Evolutionary conservation across 2,888 invertebrate genomes (phyloP).

Genomic region (Ptychoptera contaminata): DNA sequence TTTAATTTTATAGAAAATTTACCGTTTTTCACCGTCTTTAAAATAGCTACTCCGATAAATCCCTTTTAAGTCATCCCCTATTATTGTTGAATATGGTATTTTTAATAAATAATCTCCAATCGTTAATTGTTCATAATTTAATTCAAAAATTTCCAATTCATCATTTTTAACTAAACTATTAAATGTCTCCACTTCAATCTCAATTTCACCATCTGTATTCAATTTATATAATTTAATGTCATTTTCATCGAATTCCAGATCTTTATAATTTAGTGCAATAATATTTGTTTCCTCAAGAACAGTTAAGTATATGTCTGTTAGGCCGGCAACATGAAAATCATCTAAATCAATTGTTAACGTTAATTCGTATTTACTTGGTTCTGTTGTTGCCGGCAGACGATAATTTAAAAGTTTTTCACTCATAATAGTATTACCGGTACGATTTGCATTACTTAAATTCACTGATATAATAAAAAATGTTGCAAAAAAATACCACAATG

Average conservation of each 20-base stretch:
- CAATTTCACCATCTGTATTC: neutral
- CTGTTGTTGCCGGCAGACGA: neutral
- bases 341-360: constrained; percentile 2
- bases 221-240: neutral
- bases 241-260: neutral
- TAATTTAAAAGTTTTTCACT: too few relatives aligned
- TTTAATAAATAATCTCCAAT: constrained; percentile 38
- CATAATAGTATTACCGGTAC: too few relatives aligned
- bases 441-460: too few relatives aligned
- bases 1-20: too few relatives aligned
- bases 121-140: constrained; percentile 29
- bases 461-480: too few relatives aligned
- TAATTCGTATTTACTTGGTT: constrained; percentile 6
- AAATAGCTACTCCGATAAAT: too few relatives aligned
- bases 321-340: constrained; percentile 1
- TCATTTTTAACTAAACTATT: constrained; percentile 8
- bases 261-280: constrained; percentile 4
- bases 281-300: neutral
- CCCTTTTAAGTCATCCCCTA: too few relatives aligned
- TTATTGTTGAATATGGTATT: constrained; percentile 35
- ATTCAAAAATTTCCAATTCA: constrained; percentile 25
- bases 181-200: neutral
- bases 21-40: too few relatives aligned
- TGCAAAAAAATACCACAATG: too few relatives aligned
- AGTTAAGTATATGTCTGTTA: constrained; percentile 1